phyloP scores from a whole-genome alignment of 2,797 vertebrate genomes.

The Dallia pectoralis region DNA sequence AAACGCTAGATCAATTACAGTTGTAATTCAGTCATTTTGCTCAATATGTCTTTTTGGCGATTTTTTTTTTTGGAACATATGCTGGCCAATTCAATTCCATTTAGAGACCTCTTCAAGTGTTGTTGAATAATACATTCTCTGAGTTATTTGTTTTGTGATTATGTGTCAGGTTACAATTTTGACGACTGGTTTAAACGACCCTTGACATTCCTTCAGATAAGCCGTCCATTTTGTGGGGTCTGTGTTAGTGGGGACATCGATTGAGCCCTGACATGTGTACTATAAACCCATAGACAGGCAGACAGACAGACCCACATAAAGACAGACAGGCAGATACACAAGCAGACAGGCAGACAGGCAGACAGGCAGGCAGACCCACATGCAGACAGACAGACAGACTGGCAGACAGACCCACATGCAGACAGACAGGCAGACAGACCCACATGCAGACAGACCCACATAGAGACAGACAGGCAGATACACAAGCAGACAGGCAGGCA shows the following conservation, averaged over 20 bases:
- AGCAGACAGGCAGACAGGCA: slow-evolving; percentile 8
- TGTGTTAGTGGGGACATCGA: slow-evolving; percentile 9
- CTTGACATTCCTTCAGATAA: slow-evolving; percentile 58
- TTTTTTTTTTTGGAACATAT: slow-evolving; percentile 73
- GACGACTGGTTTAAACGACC: slow-evolving; percentile 57
- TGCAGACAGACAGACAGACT: slow-evolving; percentile 5
- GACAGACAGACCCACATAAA: slow-evolving; percentile 15
- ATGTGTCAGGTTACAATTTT: slow-evolving; percentile 65
- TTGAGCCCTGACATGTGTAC: slow-evolving; percentile 27
- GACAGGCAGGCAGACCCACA: slow-evolving; percentile 15
- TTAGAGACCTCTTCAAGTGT: slow-evolving; percentile 55
- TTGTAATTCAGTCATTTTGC: slow-evolving; percentile 80
- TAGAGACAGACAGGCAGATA: slow-evolving; percentile 12
- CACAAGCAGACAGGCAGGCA: slow-evolving; percentile 3
- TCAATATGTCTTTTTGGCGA: slow-evolving; percentile 75
- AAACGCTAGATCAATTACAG: slow-evolving; percentile 75
- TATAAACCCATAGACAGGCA: not conserved
- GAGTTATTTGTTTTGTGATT: slow-evolving; percentile 56
- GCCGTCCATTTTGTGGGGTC: slow-evolving; percentile 36
- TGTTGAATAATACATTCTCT: slow-evolving; percentile 38
- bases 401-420: slow-evolving; percentile 4
- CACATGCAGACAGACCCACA: slow-evolving; percentile 2
- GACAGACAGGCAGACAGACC: too few species aligned
- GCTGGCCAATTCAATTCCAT: slow-evolving; percentile 59
- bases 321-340: not conserved